Evolutionary conservation across 2,888 invertebrate genomes (phyloP).

Genomic region (Aspidiotus rigidus): DNA sequence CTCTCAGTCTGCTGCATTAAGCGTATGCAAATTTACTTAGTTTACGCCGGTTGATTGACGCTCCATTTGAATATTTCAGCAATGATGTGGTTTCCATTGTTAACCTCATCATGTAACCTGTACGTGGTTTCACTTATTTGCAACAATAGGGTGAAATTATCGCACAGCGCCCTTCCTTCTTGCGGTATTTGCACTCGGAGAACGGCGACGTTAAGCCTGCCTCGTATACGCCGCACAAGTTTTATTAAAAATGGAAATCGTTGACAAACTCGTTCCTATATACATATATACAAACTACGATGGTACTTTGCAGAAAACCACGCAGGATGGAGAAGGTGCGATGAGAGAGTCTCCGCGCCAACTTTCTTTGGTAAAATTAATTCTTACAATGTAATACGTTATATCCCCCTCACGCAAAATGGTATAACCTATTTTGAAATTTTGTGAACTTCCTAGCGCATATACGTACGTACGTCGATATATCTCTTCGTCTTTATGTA

Average conservation of each 20-base stretch:
- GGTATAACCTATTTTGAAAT: no score
- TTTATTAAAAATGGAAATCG: neutral
- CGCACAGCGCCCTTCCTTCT: neutral
- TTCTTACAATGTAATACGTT: no score
- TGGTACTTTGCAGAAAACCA: no score
- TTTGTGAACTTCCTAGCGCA: no score
- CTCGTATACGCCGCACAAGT: neutral
- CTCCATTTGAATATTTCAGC: conserved; percentile 12
- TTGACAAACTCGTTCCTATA: neutral
- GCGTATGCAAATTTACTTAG: conserved; percentile 9
- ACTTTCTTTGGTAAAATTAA: no score
- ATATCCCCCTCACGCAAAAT: no score
- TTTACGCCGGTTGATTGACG: conserved; percentile 15
- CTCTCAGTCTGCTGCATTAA: conserved; percentile 1
- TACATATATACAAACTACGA: neutral
- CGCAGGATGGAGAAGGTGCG: no score
- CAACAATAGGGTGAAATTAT: neutral
- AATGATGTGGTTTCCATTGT: conserved; percentile 13
- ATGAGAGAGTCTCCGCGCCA: no score
- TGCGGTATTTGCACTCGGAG: neutral
- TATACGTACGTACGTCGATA: no score
- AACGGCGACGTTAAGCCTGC: neutral
- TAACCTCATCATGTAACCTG: conserved; percentile 18
- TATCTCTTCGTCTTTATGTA: no score
- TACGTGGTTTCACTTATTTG: conserved; percentile 11